Conservation (phyloP, 2,113 vertebrate genomes). For the Xerus inauris region DNA sequence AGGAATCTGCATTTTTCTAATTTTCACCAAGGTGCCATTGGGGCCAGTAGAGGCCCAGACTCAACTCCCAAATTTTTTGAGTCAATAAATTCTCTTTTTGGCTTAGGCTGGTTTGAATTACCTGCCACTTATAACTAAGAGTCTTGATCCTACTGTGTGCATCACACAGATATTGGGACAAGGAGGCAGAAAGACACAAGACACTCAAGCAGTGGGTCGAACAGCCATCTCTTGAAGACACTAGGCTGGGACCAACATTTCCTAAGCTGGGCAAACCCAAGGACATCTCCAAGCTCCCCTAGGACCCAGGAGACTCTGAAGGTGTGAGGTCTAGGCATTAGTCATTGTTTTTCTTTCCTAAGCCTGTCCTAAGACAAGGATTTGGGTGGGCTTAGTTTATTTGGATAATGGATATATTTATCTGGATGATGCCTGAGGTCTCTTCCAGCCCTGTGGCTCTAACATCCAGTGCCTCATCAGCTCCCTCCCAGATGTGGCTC, state of each 20-base stretch:
- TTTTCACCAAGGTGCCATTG: not conserved
- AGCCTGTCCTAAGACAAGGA: not conserved
- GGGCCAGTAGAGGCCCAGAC: no score
- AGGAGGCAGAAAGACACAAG: not conserved
- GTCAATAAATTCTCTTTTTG: not conserved
- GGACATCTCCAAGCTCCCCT: not conserved
- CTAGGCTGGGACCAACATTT: not conserved
- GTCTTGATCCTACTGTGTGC: not conserved
- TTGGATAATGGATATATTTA: no score
- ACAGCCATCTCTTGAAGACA: not conserved
- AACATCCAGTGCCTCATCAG: not conserved
- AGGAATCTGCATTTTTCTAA: not conserved
- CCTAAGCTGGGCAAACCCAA: not conserved
- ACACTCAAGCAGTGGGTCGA: not conserved
- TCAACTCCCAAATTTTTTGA: not conserved
- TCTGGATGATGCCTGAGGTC: not conserved
- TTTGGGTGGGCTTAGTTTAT: not conserved
- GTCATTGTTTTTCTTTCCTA: not conserved
- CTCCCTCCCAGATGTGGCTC: not conserved
- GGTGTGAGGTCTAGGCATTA: not conserved
- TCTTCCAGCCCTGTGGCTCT: not conserved
- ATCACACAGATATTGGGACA: not conserved
- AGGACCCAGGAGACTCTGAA: not conserved
- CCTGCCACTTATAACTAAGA: not conserved
- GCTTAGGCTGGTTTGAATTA: not conserved